phyloP scores from a whole-genome alignment of 2,797 vertebrate genomes.

The Scomberomorus guttatus region DNA sequence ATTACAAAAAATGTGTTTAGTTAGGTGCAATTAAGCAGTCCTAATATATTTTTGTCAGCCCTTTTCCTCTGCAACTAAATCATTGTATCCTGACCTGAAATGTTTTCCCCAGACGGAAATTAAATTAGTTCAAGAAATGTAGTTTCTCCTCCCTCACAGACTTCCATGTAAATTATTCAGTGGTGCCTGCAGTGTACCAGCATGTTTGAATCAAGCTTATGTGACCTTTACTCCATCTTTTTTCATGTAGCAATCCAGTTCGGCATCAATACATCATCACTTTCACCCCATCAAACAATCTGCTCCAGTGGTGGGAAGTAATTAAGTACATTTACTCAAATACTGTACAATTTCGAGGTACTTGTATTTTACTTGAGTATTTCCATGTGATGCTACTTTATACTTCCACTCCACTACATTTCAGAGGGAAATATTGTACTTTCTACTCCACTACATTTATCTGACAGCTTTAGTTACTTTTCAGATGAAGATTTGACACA shows the following conservation, averaged over 20 bases:
- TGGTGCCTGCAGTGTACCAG: not conserved
- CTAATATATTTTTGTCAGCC: not conserved
- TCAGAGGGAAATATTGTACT: no score
- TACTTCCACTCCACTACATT: no score
- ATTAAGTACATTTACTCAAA: no score
- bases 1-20: not conserved
- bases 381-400: no score
- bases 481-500: no score
- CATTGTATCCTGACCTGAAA: not conserved
- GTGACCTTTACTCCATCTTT: no score
- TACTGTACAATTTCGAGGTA: no score
- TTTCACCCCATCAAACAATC: not conserved
- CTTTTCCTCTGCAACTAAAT: not conserved
- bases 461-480: no score
- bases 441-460: no score
- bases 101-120: not conserved
- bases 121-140: constrained; percentile 2
- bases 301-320: no score
- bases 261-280: not conserved
- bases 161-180: constrained; percentile 1
- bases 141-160: not conserved
- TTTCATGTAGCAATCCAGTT: not conserved
- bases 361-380: no score
- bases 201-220: not conserved
- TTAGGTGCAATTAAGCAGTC: not conserved